A percentile compares a stretch with the other conserved stretches of the same genome.
Evolutionary conservation across 1,140 invertebrate genomes (phyloP).

Genomic region (Chelonus insularis): DNA sequence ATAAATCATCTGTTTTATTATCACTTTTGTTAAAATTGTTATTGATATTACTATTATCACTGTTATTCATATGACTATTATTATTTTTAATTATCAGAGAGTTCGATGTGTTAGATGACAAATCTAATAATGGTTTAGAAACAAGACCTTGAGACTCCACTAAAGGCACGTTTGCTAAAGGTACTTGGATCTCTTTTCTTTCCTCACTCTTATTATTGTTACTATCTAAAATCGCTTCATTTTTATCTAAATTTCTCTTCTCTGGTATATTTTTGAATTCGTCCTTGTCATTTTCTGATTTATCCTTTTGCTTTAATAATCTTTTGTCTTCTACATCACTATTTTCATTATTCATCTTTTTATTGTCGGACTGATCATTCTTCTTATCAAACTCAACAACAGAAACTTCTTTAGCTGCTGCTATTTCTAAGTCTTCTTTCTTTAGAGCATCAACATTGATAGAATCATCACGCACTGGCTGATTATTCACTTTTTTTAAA

Average conservation of each 20-base stretch:
- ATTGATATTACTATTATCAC: conserved; percentile 19
- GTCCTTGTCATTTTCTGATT: no score
- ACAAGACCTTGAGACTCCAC: conserved; percentile 44
- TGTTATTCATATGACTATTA: conserved; percentile 15
- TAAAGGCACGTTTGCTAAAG: background rate
- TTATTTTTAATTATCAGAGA: conserved; percentile 15
- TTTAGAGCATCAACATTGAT: conserved; percentile 57
- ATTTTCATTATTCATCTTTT: no score
- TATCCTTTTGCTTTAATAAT: no score
- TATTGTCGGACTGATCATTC: conserved; percentile 20
- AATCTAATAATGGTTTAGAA: conserved; percentile 47
- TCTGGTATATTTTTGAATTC: no score
- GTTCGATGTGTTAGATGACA: conserved; percentile 25
- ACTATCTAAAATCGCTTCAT: no score
- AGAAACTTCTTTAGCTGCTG: conserved; percentile 45
- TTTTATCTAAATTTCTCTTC: no score
- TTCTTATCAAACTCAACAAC: conserved; percentile 31
- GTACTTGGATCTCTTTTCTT: conserved; percentile 9
- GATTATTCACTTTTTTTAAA: conserved; percentile 45
- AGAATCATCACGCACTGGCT: conserved; percentile 42
- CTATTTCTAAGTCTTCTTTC: conserved; percentile 58
- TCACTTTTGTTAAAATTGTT: no score
- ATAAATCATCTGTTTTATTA: no score
- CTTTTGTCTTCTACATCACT: no score
- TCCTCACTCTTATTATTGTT: conserved; percentile 19